Percentiles rank a stretch among this genome's conserved stretches.
Evolutionary conservation across 2,113 vertebrate species (phyloP).

Genomic region (Cryptomyrus ogoouensis): DNA sequence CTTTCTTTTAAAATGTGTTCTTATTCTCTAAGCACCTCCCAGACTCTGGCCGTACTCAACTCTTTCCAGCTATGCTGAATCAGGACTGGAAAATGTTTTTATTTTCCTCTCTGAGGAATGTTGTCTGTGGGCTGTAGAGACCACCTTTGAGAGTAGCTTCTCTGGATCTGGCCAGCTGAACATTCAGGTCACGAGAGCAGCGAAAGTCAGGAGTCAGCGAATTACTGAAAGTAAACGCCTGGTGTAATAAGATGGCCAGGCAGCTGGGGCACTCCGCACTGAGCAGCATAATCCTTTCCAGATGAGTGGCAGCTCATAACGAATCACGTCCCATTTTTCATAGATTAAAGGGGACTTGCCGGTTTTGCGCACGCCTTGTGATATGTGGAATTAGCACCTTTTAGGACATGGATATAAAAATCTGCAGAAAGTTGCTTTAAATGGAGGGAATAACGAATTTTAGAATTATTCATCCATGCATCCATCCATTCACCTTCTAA

Average conservation of each 20-base stretch:
- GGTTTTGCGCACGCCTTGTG: neutral
- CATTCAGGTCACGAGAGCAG: constrained; percentile 30
- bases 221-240: constrained; percentile 36
- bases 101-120: constrained; percentile 43
- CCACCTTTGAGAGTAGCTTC: constrained; percentile 41
- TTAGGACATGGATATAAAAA: neutral
- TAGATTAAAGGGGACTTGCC: neutral
- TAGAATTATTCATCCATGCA: neutral
- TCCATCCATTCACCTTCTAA: neutral
- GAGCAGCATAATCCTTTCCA: constrained; percentile 1
- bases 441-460: neutral
- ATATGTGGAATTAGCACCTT: neutral
- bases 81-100: constrained; percentile 34
- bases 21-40: neutral
- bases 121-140: constrained; percentile 47
- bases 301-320: constrained; percentile 1
- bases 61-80: constrained; percentile 28
- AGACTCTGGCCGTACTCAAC: constrained; percentile 13
- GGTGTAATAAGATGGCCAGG: constrained; percentile 33
- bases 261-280: constrained; percentile 28
- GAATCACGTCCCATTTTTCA: neutral
- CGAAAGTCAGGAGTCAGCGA: constrained; percentile 38
- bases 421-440: neutral
- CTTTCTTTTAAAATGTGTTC: neutral
- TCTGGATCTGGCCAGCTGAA: constrained; percentile 16